phyloP scores from a whole-genome alignment of 2,888 invertebrate genomes.

The Atrina japonica region DNA sequence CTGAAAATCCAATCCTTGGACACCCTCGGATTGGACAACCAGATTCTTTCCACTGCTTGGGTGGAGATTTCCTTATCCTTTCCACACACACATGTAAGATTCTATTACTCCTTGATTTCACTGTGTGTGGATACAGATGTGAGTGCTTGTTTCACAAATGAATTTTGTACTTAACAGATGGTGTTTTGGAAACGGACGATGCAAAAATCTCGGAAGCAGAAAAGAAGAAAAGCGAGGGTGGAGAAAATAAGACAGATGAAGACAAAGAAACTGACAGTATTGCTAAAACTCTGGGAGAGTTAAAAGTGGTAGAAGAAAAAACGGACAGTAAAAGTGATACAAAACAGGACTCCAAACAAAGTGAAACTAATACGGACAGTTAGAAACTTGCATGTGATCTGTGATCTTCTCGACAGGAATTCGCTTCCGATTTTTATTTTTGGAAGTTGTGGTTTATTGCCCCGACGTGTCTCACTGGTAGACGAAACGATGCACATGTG shows the following conservation, averaged over 20 bases:
- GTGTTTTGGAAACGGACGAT: conserved; percentile 24
- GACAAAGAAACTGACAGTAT: conserved; percentile 40
- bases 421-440: too few species aligned
- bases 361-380: conserved; percentile 7
- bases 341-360: conserved; percentile 18
- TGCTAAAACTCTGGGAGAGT: conserved; percentile 47
- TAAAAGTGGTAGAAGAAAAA: conserved; percentile 43
- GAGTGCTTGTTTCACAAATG: too few species aligned
- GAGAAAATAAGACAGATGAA: conserved; percentile 22
- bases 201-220: conserved; percentile 2
- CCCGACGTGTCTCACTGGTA: too few species aligned
- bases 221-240: not conserved
- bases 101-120: too few species aligned
- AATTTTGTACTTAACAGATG: conserved; percentile 13
- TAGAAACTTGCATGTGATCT: not conserved
- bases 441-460: too few species aligned
- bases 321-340: conserved; percentile 12
- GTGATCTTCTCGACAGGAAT: not conserved
- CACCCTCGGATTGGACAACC: too few species aligned
- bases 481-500: too few species aligned
- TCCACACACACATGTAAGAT: too few species aligned
- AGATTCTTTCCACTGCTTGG: too few species aligned
- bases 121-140: too few species aligned
- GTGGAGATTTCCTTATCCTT: too few species aligned
- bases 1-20: too few species aligned